phyloP scores from a whole-genome alignment of 1,140 invertebrate species.

The Tetragonula clypearis region DNA sequence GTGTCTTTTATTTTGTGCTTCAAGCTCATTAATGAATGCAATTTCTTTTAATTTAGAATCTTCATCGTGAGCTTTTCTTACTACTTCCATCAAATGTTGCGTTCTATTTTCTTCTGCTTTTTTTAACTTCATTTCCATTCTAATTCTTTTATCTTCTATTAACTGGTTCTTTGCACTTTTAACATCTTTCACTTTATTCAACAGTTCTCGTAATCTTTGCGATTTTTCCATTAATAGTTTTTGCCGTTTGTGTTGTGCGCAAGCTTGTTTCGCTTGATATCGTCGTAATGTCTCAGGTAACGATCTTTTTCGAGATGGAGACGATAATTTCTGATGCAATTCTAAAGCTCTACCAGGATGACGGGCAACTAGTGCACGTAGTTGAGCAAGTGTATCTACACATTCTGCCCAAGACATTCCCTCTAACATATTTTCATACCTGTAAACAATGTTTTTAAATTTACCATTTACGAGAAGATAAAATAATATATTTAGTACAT shows the following conservation, averaged over 20 bases:
- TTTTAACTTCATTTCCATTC: conserved; percentile 93
- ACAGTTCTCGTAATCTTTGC: conserved; percentile 91
- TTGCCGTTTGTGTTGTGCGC: conserved; percentile 90
- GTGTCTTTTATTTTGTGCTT: conserved; percentile 96
- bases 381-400: conserved; percentile 88
- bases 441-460: conserved; percentile 49
- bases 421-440: conserved; percentile 88
- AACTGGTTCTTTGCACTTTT: conserved; percentile 92
- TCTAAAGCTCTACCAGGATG: conserved; percentile 95
- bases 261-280: conserved; percentile 94
- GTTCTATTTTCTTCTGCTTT: conserved; percentile 96
- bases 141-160: conserved; percentile 90
- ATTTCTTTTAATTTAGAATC: conserved; percentile 98
- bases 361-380: conserved; percentile 89
- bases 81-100: conserved; percentile 89
- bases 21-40: conserved; percentile 97
- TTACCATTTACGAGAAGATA: conserved; percentile 1
- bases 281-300: conserved; percentile 89
- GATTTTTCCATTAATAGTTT: conserved; percentile 92
- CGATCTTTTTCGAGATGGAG: conserved; percentile 92
- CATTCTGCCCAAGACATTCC: conserved; percentile 91
- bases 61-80: conserved; percentile 97
- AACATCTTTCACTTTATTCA: conserved; percentile 95
- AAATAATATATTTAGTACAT: conserved; percentile 18
- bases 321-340: conserved; percentile 96